phyloP scores from a whole-genome alignment of 2,113 vertebrate species.

The Paraplagusia blochii region DNA sequence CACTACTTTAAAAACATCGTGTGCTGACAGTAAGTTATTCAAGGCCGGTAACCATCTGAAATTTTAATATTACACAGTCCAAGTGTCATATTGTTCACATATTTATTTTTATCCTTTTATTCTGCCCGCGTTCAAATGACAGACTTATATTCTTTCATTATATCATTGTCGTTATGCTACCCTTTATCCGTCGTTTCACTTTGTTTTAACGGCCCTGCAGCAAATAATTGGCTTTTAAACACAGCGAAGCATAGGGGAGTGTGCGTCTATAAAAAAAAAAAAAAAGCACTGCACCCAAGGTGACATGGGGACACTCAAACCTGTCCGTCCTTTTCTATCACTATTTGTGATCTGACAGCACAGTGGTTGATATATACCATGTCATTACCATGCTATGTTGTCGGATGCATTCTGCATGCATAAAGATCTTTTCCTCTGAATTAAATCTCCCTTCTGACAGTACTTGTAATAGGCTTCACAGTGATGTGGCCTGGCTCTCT shows the following conservation, averaged over 20 bases:
- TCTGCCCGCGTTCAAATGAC: not conserved
- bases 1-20: not conserved
- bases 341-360: slow-evolving; percentile 29
- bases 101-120: not conserved
- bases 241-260: slow-evolving; percentile 9
- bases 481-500: slow-evolving; percentile 1
- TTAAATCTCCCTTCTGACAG: slow-evolving; percentile 24
- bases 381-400: slow-evolving; percentile 45
- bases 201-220: too few relatives aligned
- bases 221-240: slow-evolving; percentile 10
- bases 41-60: not conserved
- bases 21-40: not conserved
- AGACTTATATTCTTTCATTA: not conserved
- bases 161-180: too few relatives aligned
- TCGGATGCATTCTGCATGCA: slow-evolving; percentile 33
- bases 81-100: too few relatives aligned
- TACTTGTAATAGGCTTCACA: slow-evolving; percentile 11
- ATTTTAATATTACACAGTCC: too few relatives aligned
- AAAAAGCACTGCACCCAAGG: slow-evolving; percentile 39
- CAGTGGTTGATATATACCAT: slow-evolving; percentile 44
- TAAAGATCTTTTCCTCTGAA: slow-evolving; percentile 19
- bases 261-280: slow-evolving; percentile 40
- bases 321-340: slow-evolving; percentile 14
- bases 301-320: slow-evolving; percentile 27
- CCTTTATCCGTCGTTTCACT: too few relatives aligned